Evolutionary conservation across 2,113 vertebrate genomes (phyloP).

Genomic region (Cyprinus carpio): DNA sequence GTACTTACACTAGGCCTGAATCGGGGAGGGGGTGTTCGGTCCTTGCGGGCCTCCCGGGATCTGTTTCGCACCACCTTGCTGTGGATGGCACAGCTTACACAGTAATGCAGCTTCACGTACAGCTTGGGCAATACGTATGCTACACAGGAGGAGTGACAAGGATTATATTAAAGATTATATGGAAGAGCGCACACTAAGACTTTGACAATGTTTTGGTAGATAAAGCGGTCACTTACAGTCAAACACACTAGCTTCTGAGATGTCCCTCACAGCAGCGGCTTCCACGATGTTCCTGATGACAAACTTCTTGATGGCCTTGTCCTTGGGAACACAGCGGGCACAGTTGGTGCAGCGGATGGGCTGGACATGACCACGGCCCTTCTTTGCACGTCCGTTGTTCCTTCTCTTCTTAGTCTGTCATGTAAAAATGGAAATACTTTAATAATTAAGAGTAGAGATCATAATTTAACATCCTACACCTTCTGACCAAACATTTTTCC

Average conservation of each 20-base stretch:
- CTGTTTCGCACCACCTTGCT: slow-evolving; percentile 82
- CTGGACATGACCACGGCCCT: slow-evolving; percentile 95
- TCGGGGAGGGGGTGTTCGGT: slow-evolving; percentile 90
- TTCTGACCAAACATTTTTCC: neutral
- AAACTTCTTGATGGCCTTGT: slow-evolving; percentile 98
- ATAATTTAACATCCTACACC: neutral
- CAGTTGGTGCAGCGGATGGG: slow-evolving; percentile 97
- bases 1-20: slow-evolving; percentile 86
- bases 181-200: neutral
- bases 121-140: slow-evolving; percentile 92
- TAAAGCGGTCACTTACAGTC: slow-evolving; percentile 79
- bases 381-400: slow-evolving; percentile 95
- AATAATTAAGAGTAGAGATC: neutral
- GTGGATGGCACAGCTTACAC: no score
- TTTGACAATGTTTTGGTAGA: neutral
- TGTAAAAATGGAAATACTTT: neutral
- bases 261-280: slow-evolving; percentile 91
- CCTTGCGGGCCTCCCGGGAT: slow-evolving; percentile 91
- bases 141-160: slow-evolving; percentile 49
- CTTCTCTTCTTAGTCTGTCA: slow-evolving; percentile 91
- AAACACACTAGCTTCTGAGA: slow-evolving; percentile 92
- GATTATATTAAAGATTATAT: no score
- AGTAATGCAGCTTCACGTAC: slow-evolving; percentile 90
- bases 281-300: slow-evolving; percentile 97
- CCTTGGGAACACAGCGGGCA: slow-evolving; percentile 94